Conservation (phyloP, 2,888 invertebrate genomes). For the Harpalus rubripes region DNA sequence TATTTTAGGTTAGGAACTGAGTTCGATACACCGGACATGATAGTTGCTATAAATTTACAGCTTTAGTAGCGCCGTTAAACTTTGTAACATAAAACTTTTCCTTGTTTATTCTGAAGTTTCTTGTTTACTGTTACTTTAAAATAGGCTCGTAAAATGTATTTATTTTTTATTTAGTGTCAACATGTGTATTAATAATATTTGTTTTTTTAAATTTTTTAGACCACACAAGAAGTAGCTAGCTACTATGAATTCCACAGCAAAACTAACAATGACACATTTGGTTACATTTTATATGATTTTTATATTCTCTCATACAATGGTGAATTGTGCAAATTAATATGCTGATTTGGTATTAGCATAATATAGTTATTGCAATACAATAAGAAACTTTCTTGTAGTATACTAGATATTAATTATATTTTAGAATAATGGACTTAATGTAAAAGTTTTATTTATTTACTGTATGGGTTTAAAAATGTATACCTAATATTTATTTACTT, state of each 20-base stretch:
- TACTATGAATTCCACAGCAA: not conserved
- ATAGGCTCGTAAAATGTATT: constrained; percentile 58
- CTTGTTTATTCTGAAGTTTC: constrained; percentile 60
- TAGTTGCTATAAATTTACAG: constrained; percentile 57
- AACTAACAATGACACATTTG: too few relatives aligned
- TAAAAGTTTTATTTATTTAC: too few relatives aligned
- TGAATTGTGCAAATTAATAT: too few relatives aligned
- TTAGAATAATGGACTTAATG: too few relatives aligned
- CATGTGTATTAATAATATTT: constrained; percentile 55
- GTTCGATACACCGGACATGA: constrained; percentile 43
- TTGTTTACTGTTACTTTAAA: constrained; percentile 59
- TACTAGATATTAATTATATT: too few relatives aligned
- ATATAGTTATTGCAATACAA: too few relatives aligned
- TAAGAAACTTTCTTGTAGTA: too few relatives aligned
- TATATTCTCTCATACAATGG: too few relatives aligned
- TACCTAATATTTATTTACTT: too few relatives aligned
- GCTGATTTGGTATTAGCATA: too few relatives aligned
- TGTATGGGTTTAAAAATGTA: too few relatives aligned
- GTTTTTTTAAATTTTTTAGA: constrained; percentile 53
- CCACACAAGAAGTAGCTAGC: constrained; percentile 43
- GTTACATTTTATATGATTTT: too few relatives aligned
- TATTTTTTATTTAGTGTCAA: constrained; percentile 56
- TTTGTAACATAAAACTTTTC: constrained; percentile 54
- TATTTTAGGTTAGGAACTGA: constrained; percentile 47
- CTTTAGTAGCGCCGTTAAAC: constrained; percentile 57